Conservation (phyloP, 1,140 invertebrate species). For the Stenopsyche tienmushanensis region DNA sequence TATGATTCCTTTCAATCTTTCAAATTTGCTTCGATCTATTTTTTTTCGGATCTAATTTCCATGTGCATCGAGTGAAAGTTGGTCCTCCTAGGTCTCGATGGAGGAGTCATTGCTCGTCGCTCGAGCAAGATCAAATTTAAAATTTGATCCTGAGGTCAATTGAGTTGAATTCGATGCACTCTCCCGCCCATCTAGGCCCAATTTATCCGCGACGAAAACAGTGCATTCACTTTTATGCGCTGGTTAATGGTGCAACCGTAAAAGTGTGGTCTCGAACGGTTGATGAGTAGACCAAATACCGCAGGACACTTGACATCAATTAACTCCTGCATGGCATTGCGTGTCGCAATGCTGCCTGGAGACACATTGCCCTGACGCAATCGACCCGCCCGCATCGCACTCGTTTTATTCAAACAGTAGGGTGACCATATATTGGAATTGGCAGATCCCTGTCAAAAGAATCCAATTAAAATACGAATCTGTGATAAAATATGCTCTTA, state of each 20-base stretch:
- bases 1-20: too few relatives aligned
- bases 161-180: constrained; percentile 6
- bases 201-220: constrained; percentile 1
- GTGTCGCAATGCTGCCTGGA: constrained; percentile 22
- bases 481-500: too few relatives aligned
- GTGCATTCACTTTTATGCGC: constrained; percentile 3
- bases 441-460: neutral
- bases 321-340: constrained; percentile 40
- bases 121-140: neutral
- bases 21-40: too few relatives aligned
- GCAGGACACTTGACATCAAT: constrained; percentile 40
- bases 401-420: too few relatives aligned
- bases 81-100: neutral
- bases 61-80: neutral
- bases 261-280: constrained; percentile 17
- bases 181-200: neutral
- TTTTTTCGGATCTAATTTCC: too few relatives aligned
- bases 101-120: neutral
- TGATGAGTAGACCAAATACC: constrained; percentile 25
- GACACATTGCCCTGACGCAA: constrained; percentile 33
- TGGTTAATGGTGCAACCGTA: neutral
- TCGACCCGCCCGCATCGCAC: constrained; percentile 35
- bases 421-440: neutral
- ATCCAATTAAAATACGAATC: too few relatives aligned
- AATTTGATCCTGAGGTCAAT: constrained; percentile 15